phyloP scores from a whole-genome alignment of 2,113 vertebrate species.

The Xenopus laevis region DNA sequence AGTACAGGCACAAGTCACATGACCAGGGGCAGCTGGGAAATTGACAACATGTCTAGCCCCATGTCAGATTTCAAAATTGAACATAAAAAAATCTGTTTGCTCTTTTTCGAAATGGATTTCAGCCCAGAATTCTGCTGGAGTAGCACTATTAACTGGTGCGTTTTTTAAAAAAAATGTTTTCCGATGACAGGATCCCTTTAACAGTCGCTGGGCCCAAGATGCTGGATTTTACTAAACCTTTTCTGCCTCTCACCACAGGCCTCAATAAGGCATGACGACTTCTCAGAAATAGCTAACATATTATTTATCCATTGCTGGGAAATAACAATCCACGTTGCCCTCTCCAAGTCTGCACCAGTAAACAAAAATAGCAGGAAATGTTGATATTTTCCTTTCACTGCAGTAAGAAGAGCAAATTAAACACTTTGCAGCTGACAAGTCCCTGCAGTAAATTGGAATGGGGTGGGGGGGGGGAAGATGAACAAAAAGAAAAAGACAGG shows the following conservation, averaged over 20 bases:
- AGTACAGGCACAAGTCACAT: too few relatives aligned
- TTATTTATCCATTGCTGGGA: constrained; percentile 40
- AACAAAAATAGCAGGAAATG: constrained; percentile 40
- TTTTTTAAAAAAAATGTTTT: too few relatives aligned
- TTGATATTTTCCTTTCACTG: constrained; percentile 30
- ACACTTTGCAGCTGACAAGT: constrained; percentile 23
- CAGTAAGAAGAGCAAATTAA: constrained; percentile 28
- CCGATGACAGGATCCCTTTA: too few relatives aligned
- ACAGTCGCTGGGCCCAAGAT: neutral
- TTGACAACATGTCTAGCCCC: too few relatives aligned
- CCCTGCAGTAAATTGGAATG: constrained; percentile 10
- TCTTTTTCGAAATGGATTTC: too few relatives aligned
- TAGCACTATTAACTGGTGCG: too few relatives aligned
- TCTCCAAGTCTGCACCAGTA: constrained; percentile 28
- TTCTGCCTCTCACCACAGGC: constrained; percentile 16
- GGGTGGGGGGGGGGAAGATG: neutral
- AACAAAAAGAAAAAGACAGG: neutral
- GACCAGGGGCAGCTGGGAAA: too few relatives aligned
- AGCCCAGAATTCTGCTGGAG: too few relatives aligned
- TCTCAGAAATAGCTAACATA: constrained; percentile 28
- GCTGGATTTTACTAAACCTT: neutral
- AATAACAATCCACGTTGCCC: constrained; percentile 33
- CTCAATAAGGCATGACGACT: constrained; percentile 11
- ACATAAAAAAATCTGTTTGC: too few relatives aligned
- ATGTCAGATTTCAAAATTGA: too few relatives aligned